Evolutionary conservation across 2,797 vertebrate genomes (phyloP).

Genomic region (Aphelocoma californica): DNA sequence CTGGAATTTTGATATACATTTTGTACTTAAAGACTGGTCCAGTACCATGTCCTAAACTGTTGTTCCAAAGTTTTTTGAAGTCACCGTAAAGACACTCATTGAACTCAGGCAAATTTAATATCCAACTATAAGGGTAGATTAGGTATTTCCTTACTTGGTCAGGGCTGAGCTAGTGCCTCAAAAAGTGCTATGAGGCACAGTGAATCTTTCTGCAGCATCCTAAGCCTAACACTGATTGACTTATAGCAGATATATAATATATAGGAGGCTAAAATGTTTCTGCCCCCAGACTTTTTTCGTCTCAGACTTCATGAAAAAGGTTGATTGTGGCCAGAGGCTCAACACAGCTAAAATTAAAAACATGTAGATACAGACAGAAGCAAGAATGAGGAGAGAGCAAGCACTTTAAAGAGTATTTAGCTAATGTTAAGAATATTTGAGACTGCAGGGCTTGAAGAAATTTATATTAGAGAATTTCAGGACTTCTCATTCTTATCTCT

Average conservation of each 20-base stretch:
- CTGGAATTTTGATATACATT: neutral
- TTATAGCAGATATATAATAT: neutral
- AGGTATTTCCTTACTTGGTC: neutral
- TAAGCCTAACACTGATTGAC: neutral
- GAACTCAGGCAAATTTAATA: neutral
- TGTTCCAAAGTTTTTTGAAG: neutral
- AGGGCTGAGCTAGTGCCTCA: neutral
- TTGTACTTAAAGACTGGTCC: neutral
- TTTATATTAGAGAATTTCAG: neutral
- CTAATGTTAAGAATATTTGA: neutral
- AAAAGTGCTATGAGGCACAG: neutral
- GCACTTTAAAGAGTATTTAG: neutral
- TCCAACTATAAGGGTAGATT: neutral
- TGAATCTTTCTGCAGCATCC: neutral
- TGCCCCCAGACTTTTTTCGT: fast-evolving
- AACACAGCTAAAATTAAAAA: neutral
- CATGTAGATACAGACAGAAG: neutral
- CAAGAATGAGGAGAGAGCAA: neutral
- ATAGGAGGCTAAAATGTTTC: neutral
- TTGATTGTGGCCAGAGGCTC: neutral
- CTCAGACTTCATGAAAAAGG: neutral
- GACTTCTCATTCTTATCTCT: neutral
- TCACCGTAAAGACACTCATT: neutral
- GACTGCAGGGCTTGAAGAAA: neutral
- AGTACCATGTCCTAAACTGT: neutral